Evolutionary conservation across 2,888 invertebrate species (phyloP).

Genomic region (Zootermopsis nevadensis): DNA sequence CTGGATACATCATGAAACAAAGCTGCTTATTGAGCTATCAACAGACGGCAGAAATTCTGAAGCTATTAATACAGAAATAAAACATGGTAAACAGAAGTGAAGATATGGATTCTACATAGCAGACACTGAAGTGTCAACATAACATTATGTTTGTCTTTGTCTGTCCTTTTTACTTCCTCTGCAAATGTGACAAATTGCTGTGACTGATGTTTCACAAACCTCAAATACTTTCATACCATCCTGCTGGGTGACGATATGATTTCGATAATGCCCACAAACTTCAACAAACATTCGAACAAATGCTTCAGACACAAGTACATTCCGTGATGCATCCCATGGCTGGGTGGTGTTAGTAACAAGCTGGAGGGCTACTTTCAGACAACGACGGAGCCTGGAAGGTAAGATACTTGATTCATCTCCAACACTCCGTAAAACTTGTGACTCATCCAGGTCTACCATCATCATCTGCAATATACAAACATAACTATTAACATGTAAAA

Average conservation of each 20-base stretch:
- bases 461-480: constrained; percentile 69
- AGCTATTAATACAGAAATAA: no score
- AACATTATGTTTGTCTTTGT: no score
- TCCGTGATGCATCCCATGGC: constrained; percentile 69
- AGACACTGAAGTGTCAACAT: no score
- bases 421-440: constrained; percentile 72
- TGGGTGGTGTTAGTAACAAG: constrained; percentile 62
- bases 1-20: no score
- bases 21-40: no score
- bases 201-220: constrained; percentile 56
- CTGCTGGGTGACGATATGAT: constrained; percentile 67
- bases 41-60: no score
- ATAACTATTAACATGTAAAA: neutral
- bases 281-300: constrained; percentile 83
- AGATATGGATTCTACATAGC: no score
- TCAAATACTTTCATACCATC: constrained; percentile 63
- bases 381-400: constrained; percentile 76
- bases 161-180: no score
- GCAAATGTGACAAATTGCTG: no score
- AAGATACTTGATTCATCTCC: constrained; percentile 84
- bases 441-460: constrained; percentile 78
- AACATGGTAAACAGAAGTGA: no score
- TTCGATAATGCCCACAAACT: constrained; percentile 76
- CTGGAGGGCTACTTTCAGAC: constrained; percentile 71
- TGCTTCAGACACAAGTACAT: constrained; percentile 81